These are phyloP conservation scores for Artibeus jamaicensis DNA, from an alignment of 2,797 vertebrate species.

Conservation along the genomic window DNA sequence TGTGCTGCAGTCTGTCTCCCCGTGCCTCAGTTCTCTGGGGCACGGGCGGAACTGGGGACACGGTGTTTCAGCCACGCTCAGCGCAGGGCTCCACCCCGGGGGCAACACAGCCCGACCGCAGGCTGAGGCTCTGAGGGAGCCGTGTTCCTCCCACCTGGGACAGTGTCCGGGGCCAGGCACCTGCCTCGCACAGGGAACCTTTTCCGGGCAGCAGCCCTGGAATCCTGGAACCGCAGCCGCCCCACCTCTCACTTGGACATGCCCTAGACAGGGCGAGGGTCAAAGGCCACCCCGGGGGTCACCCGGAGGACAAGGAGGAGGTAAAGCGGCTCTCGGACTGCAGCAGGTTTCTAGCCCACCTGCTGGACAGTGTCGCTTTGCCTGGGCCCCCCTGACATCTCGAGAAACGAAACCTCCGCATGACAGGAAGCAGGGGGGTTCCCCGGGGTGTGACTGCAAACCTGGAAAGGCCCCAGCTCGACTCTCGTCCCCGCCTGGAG, in stretches of 20 bases:
- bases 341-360: neutral
- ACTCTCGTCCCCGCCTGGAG: slow-evolving; percentile 7
- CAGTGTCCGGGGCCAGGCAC: neutral
- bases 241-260: neutral
- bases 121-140: neutral
- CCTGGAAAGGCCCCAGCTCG: neutral
- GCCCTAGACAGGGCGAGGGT: neutral
- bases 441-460: neutral
- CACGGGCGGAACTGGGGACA: neutral
- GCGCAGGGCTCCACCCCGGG: neutral
- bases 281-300: neutral
- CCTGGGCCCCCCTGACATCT: neutral
- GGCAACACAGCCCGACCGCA: neutral
- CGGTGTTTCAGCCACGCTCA: neutral
- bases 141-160: neutral
- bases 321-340: neutral
- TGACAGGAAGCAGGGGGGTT: slow-evolving; percentile 46
- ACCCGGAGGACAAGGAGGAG: neutral
- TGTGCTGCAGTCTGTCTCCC: slow-evolving; percentile 50
- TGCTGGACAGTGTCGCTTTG: neutral
- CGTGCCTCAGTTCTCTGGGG: neutral
- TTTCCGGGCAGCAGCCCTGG: neutral
- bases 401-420: slow-evolving; percentile 60
- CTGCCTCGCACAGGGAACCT: neutral
- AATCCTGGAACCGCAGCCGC: neutral